phyloP scores from a whole-genome alignment of 2,797 vertebrate species.

The Balearica regulorum region DNA sequence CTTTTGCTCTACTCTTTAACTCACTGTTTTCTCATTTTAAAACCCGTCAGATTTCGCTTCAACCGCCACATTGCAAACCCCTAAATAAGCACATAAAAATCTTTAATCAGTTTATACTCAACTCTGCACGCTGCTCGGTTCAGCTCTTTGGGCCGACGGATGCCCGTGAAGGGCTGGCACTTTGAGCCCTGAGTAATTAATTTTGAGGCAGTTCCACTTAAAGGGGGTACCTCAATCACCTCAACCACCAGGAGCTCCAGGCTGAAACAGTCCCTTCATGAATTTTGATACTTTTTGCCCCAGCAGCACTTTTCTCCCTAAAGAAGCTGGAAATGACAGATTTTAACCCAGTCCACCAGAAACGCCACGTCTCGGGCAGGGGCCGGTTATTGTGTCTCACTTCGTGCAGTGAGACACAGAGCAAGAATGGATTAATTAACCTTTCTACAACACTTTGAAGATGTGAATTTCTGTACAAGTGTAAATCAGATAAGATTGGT shows the following conservation, averaged over 20 bases:
- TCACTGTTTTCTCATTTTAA: neutral
- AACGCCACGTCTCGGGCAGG: rapidly evolving
- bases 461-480: neutral
- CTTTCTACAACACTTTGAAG: neutral
- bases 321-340: neutral
- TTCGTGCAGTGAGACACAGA: rapidly evolving
- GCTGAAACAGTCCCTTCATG: no score
- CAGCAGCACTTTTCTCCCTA: neutral
- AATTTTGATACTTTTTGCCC: neutral
- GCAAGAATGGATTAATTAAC: neutral
- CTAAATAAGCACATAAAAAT: neutral
- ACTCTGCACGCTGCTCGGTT: rapidly evolving
- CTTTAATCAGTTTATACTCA: neutral
- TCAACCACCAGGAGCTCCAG: neutral
- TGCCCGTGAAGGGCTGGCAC: no score
- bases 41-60: neutral
- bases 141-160: neutral
- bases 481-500: neutral
- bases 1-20: neutral
- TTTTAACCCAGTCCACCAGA: neutral
- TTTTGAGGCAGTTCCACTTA: neutral
- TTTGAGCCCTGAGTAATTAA: neutral
- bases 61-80: neutral
- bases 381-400: rapidly evolving
- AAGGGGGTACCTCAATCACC: neutral